These are phyloP conservation scores for Trachurus trachurus DNA, from an alignment of 2,797 vertebrate species.

Conservation along the genomic window DNA sequence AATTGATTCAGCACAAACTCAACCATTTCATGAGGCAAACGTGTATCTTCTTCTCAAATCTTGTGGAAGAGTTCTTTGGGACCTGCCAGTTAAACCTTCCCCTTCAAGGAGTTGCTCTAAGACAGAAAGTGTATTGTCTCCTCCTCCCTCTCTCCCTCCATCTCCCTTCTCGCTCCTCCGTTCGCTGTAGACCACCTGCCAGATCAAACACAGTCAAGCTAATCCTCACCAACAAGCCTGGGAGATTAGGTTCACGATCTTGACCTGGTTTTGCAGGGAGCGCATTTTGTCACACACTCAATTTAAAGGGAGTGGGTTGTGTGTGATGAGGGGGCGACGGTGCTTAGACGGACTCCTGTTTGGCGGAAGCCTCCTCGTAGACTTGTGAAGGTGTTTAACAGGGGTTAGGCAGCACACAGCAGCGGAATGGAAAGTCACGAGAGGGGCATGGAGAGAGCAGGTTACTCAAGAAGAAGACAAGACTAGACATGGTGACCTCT, in stretches of 20 bases:
- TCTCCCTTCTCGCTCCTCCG: slow-evolving; percentile 14
- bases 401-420: slow-evolving; percentile 18
- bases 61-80: slow-evolving; percentile 36
- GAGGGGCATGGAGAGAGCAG: slow-evolving; percentile 26
- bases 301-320: slow-evolving; percentile 46
- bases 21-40: slow-evolving; percentile 40
- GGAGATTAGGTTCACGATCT: slow-evolving; percentile 71
- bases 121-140: slow-evolving; percentile 57
- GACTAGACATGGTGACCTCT: slow-evolving; percentile 62
- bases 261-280: slow-evolving; percentile 70
- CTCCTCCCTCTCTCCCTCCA: slow-evolving; percentile 30
- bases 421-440: slow-evolving; percentile 29
- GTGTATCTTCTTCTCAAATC: slow-evolving; percentile 23
- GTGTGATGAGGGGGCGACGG: background rate
- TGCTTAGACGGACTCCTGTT: slow-evolving; percentile 20
- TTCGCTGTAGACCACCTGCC: slow-evolving; percentile 71
- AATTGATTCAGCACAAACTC: slow-evolving; percentile 29
- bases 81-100: slow-evolving; percentile 35
- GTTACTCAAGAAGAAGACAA: slow-evolving; percentile 54
- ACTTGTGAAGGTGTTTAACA: slow-evolving; percentile 51
- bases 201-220: slow-evolving; percentile 76
- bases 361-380: slow-evolving; percentile 4
- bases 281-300: slow-evolving; percentile 63
- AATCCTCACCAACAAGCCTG: slow-evolving; percentile 73
- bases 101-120: slow-evolving; percentile 37